Conservation (phyloP, 1,140 invertebrate species). For the Mamestra configurata region DNA sequence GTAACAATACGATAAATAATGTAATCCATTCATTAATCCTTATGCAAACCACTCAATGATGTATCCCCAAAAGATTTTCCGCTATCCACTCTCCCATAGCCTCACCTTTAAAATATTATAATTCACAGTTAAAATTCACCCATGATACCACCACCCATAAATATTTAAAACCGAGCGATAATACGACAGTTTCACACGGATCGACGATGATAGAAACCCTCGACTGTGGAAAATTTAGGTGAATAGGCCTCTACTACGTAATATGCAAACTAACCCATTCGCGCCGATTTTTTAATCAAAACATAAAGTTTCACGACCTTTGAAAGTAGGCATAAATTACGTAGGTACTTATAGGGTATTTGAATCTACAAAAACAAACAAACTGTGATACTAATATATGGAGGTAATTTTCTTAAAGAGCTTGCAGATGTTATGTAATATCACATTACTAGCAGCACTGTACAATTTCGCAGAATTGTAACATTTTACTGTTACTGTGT, state of each 20-base stretch:
- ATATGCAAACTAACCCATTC: neutral
- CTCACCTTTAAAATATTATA: neutral
- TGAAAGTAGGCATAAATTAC: neutral
- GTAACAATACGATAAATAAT: too few species aligned
- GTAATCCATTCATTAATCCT: too few species aligned
- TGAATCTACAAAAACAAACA: neutral
- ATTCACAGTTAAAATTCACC: slow-evolving; percentile 11
- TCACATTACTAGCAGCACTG: neutral
- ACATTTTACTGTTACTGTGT: neutral
- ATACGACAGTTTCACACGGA: slow-evolving; percentile 38
- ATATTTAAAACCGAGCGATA: slow-evolving; percentile 19
- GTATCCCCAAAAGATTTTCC: neutral
- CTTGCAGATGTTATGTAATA: slow-evolving; percentile 3
- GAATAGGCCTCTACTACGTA: neutral
- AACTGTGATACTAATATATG: too few species aligned
- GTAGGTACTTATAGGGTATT: too few species aligned
- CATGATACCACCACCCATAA: neutral
- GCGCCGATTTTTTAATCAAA: neutral
- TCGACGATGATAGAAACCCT: neutral
- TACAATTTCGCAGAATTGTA: neutral
- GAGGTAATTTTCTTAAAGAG: too few species aligned
- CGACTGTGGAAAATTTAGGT: neutral
- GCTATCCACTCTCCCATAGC: slow-evolving; percentile 5
- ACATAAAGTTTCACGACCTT: neutral
- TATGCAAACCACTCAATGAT: neutral